phyloP scores from a whole-genome alignment of 1,140 invertebrate genomes.

The Latrodectus geometricus region DNA sequence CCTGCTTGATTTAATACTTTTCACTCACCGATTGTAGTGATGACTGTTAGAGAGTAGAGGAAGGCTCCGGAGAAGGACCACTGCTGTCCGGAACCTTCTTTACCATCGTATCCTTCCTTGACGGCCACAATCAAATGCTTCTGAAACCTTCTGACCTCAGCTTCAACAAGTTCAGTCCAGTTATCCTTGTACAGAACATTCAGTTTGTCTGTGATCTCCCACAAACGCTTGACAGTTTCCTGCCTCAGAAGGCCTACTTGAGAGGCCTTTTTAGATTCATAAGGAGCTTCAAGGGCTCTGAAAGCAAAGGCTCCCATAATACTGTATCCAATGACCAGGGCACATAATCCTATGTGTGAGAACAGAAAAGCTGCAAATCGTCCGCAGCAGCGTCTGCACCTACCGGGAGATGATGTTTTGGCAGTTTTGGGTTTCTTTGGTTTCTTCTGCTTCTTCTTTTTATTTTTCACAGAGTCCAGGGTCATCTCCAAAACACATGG shows the following conservation, averaged over 20 bases:
- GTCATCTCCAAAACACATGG: slow-evolving; percentile 56
- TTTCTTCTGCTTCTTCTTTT: slow-evolving; percentile 29
- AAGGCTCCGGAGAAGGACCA: slow-evolving; percentile 92
- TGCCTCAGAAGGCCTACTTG: slow-evolving; percentile 67
- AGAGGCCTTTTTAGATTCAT: slow-evolving; percentile 74
- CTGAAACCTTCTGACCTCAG: slow-evolving; percentile 86
- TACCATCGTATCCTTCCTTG: slow-evolving; percentile 83
- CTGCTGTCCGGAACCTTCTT: slow-evolving; percentile 73
- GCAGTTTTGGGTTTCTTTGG: slow-evolving; percentile 10
- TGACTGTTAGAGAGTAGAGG: slow-evolving; percentile 97
- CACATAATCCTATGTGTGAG: slow-evolving; percentile 93
- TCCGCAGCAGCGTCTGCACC: slow-evolving; percentile 81
- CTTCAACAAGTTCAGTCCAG: slow-evolving; percentile 77
- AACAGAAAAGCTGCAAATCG: slow-evolving; percentile 92
- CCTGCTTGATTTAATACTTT: too few species aligned
- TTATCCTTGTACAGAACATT: slow-evolving; percentile 95
- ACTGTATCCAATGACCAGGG: slow-evolving; percentile 92
- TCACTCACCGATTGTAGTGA: slow-evolving; percentile 91
- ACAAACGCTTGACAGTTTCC: slow-evolving; percentile 74
- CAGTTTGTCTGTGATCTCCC: slow-evolving; percentile 92
- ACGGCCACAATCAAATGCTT: slow-evolving; percentile 82
- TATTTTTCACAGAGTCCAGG: slow-evolving; percentile 20
- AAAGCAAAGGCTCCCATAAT: slow-evolving; percentile 94
- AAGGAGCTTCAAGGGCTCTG: slow-evolving; percentile 85
- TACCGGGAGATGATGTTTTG: slow-evolving; percentile 1